Evolutionary conservation across 2,797 vertebrate species (phyloP).

Genomic region (Potorous gilbertii): DNA sequence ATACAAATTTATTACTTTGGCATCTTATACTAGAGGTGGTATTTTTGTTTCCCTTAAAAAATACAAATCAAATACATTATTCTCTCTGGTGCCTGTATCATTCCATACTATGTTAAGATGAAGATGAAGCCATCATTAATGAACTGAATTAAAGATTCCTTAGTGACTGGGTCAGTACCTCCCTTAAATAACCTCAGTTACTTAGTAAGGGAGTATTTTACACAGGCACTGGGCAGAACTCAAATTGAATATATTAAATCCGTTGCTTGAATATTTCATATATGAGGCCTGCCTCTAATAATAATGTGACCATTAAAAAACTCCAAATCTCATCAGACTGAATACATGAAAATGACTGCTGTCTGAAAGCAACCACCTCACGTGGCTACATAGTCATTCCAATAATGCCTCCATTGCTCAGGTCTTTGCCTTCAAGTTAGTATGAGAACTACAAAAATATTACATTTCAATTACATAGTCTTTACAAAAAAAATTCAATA

Average conservation of each 20-base stretch:
- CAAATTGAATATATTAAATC: constrained; percentile 1
- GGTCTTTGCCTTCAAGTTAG: constrained; percentile 6
- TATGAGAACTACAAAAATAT: not conserved
- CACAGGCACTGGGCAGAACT: constrained; percentile 11
- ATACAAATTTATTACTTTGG: constrained; percentile 39
- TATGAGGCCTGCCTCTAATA: not conserved
- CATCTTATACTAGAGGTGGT: not conserved
- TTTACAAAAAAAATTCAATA: constrained; percentile 3
- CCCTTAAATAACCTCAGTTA: not conserved
- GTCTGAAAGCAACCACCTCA: constrained; percentile 26
- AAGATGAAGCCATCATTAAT: not conserved
- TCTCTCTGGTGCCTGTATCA: constrained; percentile 26
- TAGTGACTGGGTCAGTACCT: not conserved
- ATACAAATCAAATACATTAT: constrained; percentile 41
- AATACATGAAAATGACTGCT: constrained; percentile 10
- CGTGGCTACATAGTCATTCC: not conserved
- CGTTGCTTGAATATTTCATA: not conserved
- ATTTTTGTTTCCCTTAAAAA: not conserved
- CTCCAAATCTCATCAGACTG: not conserved
- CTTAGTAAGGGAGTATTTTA: constrained; percentile 21
- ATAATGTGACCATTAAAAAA: not conserved
- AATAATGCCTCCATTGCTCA: constrained; percentile 11
- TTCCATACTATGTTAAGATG: not conserved
- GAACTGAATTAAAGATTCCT: not conserved
- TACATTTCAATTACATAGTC: not conserved